Base-by-base conservation (phyloP, 2,888 invertebrate species). In the Drosophila meridionalis region DNA sequence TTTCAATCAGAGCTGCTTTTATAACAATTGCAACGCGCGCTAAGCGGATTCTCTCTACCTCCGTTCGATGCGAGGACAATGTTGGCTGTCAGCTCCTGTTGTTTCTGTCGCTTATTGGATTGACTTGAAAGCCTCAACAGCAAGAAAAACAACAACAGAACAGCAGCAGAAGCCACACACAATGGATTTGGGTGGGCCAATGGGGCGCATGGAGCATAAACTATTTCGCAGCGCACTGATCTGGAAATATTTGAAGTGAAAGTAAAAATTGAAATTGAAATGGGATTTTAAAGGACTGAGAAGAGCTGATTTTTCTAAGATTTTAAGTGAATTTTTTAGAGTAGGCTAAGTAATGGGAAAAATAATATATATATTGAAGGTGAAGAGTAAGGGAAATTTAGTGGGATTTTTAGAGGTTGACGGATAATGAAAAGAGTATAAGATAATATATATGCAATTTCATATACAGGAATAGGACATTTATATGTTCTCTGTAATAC, bases 91-190 rank as follows among this genome's bases (percentile, higher is more conserved):
- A 66, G 52, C 73, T 9, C 42, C 57, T 28, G 53, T 58, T 64
- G 45, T 73, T 65, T 42, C 71, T 47, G 47, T 61, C 70, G 58
- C 61, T 75, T 64, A 75, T 75, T 69, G 75, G 70, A 75, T 75
- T 75, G 74, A 61, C 70, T 69, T 68, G 34, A 53, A 47, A 57
- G 40, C 52, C 52, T 14, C 59, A 20, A 14, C 7, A n/a, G n/a
- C n/a, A 48, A 50, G 30, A 45, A 9, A 14, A 30, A 48, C 30
- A 55, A 48, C n/a, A 26, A 1, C 20, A 28, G 50, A 66, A 12
- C 32, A 36, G 6, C 20, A 14, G 4, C 50, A 32, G 32, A n/a
- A 32, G 50, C 50, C 32, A 32, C 50, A 50, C 30, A 38, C 50
- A 38, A 50, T 59, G 28, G n/a, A 48, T 48, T n/a, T n/a, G 36